phyloP scores from a whole-genome alignment of 2,888 invertebrate species.

The Teleiodes luculella region DNA sequence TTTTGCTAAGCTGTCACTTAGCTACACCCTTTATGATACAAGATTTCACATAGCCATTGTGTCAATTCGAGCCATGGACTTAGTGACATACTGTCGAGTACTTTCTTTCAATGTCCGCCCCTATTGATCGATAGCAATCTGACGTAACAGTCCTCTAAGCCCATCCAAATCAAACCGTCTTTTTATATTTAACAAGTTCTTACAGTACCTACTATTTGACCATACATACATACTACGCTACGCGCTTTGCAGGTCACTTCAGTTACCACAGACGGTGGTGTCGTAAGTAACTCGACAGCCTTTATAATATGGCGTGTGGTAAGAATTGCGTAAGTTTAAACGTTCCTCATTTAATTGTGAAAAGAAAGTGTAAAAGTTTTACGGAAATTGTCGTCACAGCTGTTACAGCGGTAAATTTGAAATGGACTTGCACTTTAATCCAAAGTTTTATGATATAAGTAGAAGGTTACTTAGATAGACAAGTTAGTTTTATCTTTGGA shows the following conservation, averaged over 20 bases:
- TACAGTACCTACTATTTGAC: neutral
- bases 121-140: too few relatives aligned
- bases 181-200: too few relatives aligned
- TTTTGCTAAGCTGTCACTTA: too few relatives aligned
- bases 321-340: slow-evolving; percentile 13
- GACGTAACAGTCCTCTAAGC: slow-evolving; percentile 39
- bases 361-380: slow-evolving; percentile 16
- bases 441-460: neutral
- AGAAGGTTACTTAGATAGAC: neutral
- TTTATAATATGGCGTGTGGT: slow-evolving; percentile 18
- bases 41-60: too few relatives aligned
- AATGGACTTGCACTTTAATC: neutral
- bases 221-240: neutral
- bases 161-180: too few relatives aligned
- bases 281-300: slow-evolving; percentile 18
- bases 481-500: neutral
- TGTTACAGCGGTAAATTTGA: neutral
- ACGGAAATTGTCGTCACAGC: slow-evolving; percentile 10
- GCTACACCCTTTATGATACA: too few relatives aligned
- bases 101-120: too few relatives aligned
- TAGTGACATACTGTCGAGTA: too few relatives aligned
- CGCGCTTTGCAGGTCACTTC: neutral
- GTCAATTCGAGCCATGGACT: too few relatives aligned
- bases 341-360: slow-evolving; percentile 14
- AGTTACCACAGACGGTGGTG: slow-evolving; percentile 8